A percentile compares a stretch with the other conserved stretches of the same genome.
These are phyloP conservation scores for Rhea pennata DNA, from an alignment of 2,113 vertebrate species.

Conservation along the genomic window DNA sequence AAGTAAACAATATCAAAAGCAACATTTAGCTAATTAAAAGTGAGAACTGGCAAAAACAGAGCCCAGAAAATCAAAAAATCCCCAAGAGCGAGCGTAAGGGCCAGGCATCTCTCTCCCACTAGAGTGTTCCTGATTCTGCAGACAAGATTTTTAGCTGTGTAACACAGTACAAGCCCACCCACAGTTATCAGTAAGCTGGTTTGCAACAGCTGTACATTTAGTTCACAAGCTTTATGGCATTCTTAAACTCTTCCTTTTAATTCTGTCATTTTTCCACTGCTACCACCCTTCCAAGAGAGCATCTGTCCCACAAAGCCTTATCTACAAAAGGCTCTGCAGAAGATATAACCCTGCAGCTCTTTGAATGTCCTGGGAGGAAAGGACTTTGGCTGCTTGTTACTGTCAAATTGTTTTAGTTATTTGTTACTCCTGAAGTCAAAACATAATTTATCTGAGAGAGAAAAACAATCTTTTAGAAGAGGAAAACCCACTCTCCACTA, in stretches of 20 bases:
- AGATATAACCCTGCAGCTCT: not conserved
- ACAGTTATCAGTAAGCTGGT: conserved; percentile 3
- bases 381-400: not conserved
- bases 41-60: not conserved
- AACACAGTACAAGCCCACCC: not conserved
- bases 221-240: not conserved
- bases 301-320: conserved; percentile 18
- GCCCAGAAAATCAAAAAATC: not conserved
- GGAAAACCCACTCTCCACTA: not conserved
- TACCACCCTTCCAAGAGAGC: conserved; percentile 4
- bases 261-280: not conserved
- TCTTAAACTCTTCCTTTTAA: conserved; percentile 25
- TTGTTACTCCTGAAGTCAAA: not conserved
- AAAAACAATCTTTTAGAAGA: not conserved
- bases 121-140: not conserved
- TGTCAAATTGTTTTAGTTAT: not conserved
- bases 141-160: conserved; percentile 1
- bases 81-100: not conserved
- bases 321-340: conserved; percentile 32
- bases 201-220: conserved; percentile 22
- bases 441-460: not conserved
- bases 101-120: not conserved
- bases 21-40: conserved; percentile 24
- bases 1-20: conserved; percentile 12
- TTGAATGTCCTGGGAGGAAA: not conserved